A percentile compares a stretch with the other conserved stretches of the same genome.
These are phyloP conservation scores for Halyomorpha halys DNA, from an alignment of 1,140 invertebrate species.

Conservation along the genomic window DNA sequence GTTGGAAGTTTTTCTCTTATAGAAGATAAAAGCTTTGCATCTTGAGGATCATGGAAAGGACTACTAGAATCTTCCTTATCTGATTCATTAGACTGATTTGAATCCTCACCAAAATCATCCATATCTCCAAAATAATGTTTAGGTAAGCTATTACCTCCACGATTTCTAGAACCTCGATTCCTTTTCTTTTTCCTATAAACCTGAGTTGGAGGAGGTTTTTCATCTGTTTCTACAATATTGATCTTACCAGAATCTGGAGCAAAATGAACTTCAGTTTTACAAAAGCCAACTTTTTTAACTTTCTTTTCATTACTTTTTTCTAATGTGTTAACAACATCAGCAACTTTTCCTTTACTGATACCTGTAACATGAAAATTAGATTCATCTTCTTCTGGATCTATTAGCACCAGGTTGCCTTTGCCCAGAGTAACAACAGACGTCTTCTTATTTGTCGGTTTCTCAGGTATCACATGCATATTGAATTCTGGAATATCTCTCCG, in stretches of 20 bases:
- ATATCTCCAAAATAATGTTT: slow-evolving; percentile 16
- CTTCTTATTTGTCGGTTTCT: slow-evolving; percentile 14
- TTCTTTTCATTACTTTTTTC: slow-evolving; percentile 35
- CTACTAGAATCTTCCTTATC: background rate
- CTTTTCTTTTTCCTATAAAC: slow-evolving; percentile 50
- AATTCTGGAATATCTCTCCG: background rate
- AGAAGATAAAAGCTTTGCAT: background rate
- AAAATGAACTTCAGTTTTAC: slow-evolving; percentile 77
- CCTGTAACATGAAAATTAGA: slow-evolving; percentile 22
- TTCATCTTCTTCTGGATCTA: slow-evolving; percentile 21
- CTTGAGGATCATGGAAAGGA: background rate
- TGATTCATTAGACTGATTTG: slow-evolving; percentile 22
- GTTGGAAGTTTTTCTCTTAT: background rate
- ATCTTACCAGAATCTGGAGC: slow-evolving; percentile 70
- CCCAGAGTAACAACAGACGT: slow-evolving; percentile 24
- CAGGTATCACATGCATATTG: background rate
- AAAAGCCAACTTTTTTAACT: slow-evolving; percentile 68
- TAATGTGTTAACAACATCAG: slow-evolving; percentile 12
- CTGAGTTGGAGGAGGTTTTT: slow-evolving; percentile 69
- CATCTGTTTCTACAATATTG: slow-evolving; percentile 76
- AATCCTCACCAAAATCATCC: slow-evolving; percentile 31
- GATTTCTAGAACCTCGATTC: background rate
- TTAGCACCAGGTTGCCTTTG: slow-evolving; percentile 17
- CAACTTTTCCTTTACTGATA: slow-evolving; percentile 18
- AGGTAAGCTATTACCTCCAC: background rate